These are phyloP conservation scores for Desmophyllum pertusum DNA, from an alignment of 92 coral and sea anemone genomes.

Conservation along the genomic window DNA sequence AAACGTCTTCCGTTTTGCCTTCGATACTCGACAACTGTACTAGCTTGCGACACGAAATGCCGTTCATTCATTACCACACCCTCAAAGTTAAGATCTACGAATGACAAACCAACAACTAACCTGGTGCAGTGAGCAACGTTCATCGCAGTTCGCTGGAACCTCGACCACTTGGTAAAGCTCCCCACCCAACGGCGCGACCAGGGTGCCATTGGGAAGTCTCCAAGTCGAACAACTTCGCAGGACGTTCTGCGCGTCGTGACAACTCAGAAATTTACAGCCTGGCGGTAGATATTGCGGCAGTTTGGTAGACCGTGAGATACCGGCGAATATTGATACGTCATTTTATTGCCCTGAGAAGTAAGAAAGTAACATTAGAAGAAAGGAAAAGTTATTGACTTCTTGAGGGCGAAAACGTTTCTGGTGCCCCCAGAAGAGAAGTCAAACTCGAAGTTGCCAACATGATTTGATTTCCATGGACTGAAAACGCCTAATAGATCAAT, in stretches of 20 bases:
- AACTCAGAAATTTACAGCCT: slow-evolving; percentile 81
- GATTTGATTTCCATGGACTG: neutral
- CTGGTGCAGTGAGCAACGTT: slow-evolving; percentile 73
- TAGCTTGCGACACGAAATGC: neutral
- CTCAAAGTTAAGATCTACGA: neutral
- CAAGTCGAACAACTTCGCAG: slow-evolving; percentile 78
- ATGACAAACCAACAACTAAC: slow-evolving; percentile 11
- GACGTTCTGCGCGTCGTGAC: slow-evolving; percentile 78
- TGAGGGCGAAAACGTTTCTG: neutral
- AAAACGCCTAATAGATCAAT: neutral
- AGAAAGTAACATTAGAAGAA: neutral
- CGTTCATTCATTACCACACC: slow-evolving; percentile 7
- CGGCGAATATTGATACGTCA: slow-evolving; percentile 39
- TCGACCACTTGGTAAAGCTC: slow-evolving; percentile 91
- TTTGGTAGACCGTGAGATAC: slow-evolving; percentile 49
- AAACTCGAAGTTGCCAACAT: neutral
- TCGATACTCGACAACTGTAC: neutral
- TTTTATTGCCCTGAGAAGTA: slow-evolving; percentile 8
- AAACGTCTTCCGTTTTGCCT: slow-evolving; percentile 30
- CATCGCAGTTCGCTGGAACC: slow-evolving; percentile 80
- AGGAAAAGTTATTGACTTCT: neutral
- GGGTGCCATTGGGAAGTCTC: slow-evolving; percentile 82
- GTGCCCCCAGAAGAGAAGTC: neutral
- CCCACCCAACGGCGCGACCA: slow-evolving; percentile 85
- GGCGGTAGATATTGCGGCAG: slow-evolving; percentile 81